Percentiles rank a stretch among this genome's conserved stretches.
Conservation (phyloP, 2,113 vertebrate species). For the Corydoras sp. region DNA sequence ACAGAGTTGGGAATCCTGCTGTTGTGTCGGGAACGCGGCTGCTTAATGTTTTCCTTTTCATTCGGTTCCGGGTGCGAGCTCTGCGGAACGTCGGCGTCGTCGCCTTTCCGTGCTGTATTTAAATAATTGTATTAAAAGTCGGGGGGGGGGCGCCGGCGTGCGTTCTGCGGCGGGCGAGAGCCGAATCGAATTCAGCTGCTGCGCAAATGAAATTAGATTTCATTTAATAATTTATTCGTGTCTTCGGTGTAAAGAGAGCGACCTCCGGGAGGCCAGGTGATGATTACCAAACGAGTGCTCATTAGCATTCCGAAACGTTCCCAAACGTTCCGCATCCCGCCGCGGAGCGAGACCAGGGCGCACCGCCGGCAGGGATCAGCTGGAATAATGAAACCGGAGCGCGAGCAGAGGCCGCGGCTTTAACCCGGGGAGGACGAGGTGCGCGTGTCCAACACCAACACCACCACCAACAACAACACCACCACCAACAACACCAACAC, state of each 20-base stretch:
- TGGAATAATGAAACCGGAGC: slow-evolving; percentile 34
- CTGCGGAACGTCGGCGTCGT: slow-evolving; percentile 16
- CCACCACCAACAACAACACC: too few species aligned
- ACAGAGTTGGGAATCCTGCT: too few species aligned
- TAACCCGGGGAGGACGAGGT: slow-evolving; percentile 18
- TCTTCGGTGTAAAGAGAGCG: slow-evolving; percentile 43
- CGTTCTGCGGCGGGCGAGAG: slow-evolving; percentile 47
- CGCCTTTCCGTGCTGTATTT: slow-evolving; percentile 36
- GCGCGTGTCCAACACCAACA: too few species aligned
- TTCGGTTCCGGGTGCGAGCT: slow-evolving; percentile 11
- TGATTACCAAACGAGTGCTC: slow-evolving; percentile 62
- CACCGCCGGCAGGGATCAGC: slow-evolving; percentile 38
- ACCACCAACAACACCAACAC: too few species aligned
- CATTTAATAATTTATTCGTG: slow-evolving; percentile 69
- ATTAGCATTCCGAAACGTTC: slow-evolving; percentile 60
- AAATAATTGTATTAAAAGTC: slow-evolving; percentile 52
- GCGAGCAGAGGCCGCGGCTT: slow-evolving; percentile 33
- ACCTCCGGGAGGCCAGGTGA: slow-evolving; percentile 57
- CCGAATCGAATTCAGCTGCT: slow-evolving; percentile 59
- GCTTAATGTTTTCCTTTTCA: slow-evolving; percentile 5
- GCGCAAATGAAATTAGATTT: slow-evolving; percentile 60
- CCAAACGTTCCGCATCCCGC: slow-evolving; percentile 53
- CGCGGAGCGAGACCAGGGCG: slow-evolving; percentile 54
- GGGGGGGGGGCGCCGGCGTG: slow-evolving; percentile 53
- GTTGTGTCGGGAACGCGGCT: too few species aligned